Percentiles rank a stretch among this genome's conserved stretches.
phyloP scores from a whole-genome alignment of 2,797 vertebrate species.

The Lepilemur ruficaudatus region DNA sequence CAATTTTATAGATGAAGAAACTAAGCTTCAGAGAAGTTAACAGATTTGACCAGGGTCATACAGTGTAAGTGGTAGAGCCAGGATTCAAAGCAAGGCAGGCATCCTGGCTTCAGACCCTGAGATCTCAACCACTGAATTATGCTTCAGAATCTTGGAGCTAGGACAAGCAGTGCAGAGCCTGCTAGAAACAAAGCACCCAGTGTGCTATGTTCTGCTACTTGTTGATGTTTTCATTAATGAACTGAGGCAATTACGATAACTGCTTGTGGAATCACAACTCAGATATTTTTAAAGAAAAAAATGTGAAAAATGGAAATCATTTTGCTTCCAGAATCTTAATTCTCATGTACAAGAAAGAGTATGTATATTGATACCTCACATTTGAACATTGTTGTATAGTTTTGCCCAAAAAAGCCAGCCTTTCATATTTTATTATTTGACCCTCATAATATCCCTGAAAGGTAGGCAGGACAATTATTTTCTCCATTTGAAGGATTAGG shows the following conservation, averaged over 20 bases:
- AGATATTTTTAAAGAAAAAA: not conserved
- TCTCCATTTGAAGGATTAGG: not conserved
- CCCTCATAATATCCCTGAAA: not conserved
- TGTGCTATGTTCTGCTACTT: not conserved
- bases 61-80: not conserved
- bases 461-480: not conserved
- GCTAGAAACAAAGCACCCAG: not conserved
- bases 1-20: not conserved
- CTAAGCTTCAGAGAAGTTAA: not conserved
- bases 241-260: not conserved
- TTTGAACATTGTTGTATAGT: not conserved
- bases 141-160: not conserved
- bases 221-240: not conserved
- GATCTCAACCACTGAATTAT: too few relatives aligned
- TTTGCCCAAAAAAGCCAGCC: not conserved
- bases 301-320: not conserved
- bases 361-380: not conserved
- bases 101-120: not conserved
- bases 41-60: not conserved
- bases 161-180: not conserved
- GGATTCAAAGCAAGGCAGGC: not conserved
- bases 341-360: not conserved
- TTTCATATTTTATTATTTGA: constrained; percentile 4
- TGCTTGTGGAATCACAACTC: not conserved
- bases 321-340: not conserved